Conservation (phyloP, 2,113 vertebrate species). For the Lagopus leucura region DNA sequence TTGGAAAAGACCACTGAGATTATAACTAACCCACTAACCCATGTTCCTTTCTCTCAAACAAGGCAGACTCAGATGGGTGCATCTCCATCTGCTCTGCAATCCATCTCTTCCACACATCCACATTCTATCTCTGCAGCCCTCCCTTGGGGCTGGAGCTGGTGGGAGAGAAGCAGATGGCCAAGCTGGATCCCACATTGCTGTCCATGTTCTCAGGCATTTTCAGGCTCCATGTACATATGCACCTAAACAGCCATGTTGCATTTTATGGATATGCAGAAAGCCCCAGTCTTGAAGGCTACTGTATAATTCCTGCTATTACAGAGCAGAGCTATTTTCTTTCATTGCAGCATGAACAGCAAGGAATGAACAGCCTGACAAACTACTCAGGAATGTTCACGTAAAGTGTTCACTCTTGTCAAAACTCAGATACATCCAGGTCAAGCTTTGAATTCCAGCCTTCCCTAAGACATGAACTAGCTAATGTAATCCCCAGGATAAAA, state of each 20-base stretch:
- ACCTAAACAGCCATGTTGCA: fast-evolving
- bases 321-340: background rate
- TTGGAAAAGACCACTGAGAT: too few relatives aligned
- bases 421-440: background rate
- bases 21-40: too few relatives aligned
- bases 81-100: background rate
- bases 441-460: background rate
- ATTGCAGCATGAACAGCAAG: background rate
- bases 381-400: background rate
- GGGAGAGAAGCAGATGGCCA: background rate
- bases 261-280: background rate
- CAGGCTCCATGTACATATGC: fast-evolving
- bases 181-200: background rate
- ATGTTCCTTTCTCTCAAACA: background rate
- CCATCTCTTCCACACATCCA: background rate
- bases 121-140: background rate
- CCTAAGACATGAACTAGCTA: background rate
- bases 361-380: background rate
- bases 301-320: background rate
- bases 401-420: background rate
- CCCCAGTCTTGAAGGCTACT: background rate
- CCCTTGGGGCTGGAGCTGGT: fast-evolving
- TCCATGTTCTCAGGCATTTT: fast-evolving
- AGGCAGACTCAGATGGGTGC: background rate
- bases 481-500: background rate